These are phyloP conservation scores for Crypturellus undulatus DNA, from an alignment of 2,113 vertebrate genomes.

Conservation along the genomic window DNA sequence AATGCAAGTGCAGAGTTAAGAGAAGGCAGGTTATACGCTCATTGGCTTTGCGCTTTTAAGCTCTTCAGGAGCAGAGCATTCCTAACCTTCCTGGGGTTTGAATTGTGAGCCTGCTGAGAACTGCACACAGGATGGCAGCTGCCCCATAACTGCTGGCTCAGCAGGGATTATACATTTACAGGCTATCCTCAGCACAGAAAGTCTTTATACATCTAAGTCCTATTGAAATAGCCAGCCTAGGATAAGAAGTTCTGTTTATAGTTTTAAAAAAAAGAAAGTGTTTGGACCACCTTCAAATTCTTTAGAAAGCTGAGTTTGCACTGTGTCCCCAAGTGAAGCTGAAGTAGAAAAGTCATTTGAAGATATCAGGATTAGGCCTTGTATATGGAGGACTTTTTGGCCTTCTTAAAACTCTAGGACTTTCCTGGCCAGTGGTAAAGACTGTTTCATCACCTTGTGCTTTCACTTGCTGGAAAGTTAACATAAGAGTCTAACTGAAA, in stretches of 20 bases:
- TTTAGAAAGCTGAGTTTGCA: conserved; percentile 11
- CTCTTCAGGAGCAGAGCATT: neutral
- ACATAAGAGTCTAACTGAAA: neutral
- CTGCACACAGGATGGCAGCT: neutral
- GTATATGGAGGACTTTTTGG: neutral
- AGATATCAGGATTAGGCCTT: neutral
- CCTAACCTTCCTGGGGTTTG: neutral
- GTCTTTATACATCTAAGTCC: neutral
- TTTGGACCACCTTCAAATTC: neutral
- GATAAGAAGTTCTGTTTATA: conserved; percentile 34
- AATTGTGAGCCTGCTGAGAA: neutral
- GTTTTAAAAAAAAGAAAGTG: neutral
- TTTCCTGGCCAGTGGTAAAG: neutral
- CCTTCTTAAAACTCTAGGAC: neutral
- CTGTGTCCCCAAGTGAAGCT: neutral
- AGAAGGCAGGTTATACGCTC: neutral
- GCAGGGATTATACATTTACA: conserved; percentile 20
- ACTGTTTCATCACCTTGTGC: neutral
- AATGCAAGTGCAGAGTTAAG: neutral
- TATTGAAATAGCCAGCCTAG: neutral
- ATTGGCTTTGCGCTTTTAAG: conserved; percentile 31
- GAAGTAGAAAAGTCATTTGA: conserved; percentile 13
- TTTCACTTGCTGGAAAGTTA: neutral
- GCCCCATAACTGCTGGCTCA: neutral
- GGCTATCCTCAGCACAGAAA: conserved; percentile 5